Percentiles rank a stretch among this genome's conserved stretches.
phyloP scores from a whole-genome alignment of 2,113 vertebrate genomes.

The Alaudala cheleensis region DNA sequence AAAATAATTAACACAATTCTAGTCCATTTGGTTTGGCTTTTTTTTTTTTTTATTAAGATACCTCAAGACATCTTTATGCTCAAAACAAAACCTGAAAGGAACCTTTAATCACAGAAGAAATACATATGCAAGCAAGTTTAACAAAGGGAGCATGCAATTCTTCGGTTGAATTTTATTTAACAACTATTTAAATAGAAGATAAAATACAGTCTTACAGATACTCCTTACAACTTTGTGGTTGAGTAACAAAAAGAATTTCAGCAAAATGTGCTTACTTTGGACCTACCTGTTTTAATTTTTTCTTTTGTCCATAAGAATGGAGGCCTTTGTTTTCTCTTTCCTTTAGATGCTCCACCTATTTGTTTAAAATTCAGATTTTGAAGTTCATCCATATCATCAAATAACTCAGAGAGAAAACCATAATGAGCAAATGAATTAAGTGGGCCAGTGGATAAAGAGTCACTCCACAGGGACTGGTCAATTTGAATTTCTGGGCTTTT shows the following conservation, averaged over 20 bases:
- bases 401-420: conserved; percentile 17
- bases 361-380: conserved; percentile 33
- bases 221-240: background rate
- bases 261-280: background rate
- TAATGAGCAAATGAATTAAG: background rate
- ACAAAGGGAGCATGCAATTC: background rate
- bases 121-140: background rate
- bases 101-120: background rate
- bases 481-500: conserved; percentile 15
- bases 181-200: background rate
- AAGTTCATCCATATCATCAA: conserved; percentile 13
- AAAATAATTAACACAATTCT: background rate
- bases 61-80: background rate
- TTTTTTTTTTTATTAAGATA: background rate
- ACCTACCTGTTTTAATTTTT: conserved; percentile 59
- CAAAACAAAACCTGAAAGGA: background rate
- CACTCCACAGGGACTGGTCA: conserved; percentile 1
- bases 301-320: background rate
- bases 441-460: background rate
- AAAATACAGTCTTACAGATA: background rate
- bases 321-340: conserved; percentile 21
- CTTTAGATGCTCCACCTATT: conserved; percentile 14
- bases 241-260: background rate
- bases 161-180: background rate
- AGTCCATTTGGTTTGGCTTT: background rate